A percentile compares a stretch with the other conserved stretches of the same genome.
These are phyloP conservation scores for Micrasema minimum DNA, from an alignment of 1,140 invertebrate species.

Conservation along the genomic window DNA sequence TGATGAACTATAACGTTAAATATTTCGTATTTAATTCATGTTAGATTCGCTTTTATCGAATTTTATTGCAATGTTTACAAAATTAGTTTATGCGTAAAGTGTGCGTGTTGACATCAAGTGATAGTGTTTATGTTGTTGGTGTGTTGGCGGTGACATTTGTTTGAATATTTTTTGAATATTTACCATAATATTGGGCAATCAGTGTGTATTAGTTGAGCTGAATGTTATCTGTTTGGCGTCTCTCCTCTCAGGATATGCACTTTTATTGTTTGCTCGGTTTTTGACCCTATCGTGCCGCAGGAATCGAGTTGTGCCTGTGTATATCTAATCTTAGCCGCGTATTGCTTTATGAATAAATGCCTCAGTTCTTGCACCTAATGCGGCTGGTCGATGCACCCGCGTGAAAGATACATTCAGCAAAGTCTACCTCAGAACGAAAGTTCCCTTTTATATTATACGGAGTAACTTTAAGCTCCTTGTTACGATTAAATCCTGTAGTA, in stretches of 20 bases:
- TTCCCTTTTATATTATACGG: too few relatives aligned
- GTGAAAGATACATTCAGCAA: too few relatives aligned
- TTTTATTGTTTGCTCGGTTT: constrained; percentile 17
- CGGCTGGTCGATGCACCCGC: background rate
- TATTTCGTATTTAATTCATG: too few relatives aligned
- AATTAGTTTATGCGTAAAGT: background rate
- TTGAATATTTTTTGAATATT: background rate
- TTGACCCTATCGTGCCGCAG: constrained; percentile 11
- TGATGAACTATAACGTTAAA: too few relatives aligned
- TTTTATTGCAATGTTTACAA: constrained; percentile 10
- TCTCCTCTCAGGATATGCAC: background rate
- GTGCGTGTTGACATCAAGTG: constrained; percentile 14
- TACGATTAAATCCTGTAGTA: too few relatives aligned
- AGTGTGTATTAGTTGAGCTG: too few relatives aligned
- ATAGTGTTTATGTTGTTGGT: constrained; percentile 12
- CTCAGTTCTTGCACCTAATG: constrained; percentile 9
- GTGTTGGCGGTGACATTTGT: background rate
- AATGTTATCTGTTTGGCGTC: too few relatives aligned
- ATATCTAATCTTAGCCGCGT: constrained; percentile 24
- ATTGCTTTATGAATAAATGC: constrained; percentile 11
- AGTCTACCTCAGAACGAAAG: too few relatives aligned
- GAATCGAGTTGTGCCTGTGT: constrained; percentile 12
- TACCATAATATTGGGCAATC: too few relatives aligned
- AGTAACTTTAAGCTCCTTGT: too few relatives aligned
- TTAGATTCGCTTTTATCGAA: too few relatives aligned